Base-by-base conservation (phyloP, 2,113 vertebrate genomes). In the Paratilapia polleni region DNA sequence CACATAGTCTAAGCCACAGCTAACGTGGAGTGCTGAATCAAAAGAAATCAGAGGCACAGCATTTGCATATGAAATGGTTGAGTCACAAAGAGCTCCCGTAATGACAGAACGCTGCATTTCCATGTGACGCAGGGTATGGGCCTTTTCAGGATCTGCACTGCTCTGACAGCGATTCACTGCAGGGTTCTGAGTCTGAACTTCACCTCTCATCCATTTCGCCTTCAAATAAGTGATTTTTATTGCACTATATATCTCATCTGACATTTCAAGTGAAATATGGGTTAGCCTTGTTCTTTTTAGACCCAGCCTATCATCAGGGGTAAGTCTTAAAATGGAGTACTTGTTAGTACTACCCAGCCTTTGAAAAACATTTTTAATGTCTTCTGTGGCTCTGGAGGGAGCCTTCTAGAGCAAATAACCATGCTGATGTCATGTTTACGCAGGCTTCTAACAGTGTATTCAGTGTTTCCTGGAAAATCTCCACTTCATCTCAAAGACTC, bases 31-130 rank as follows among this genome's bases (percentile, higher is more conserved):
- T 73, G 92, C 70, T 8, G 77, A 95, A 95, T 94, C 94, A 95
- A 96, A 96, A 93, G 91, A 84, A 94, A 93, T 91, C 89, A 83
- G 80, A 94, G 75, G 88, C 85, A 61, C 54, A 28, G 31, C 78
- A 95, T 96, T 94, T 93, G 87, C 95, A 95, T 95, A 87, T 95
- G 91, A 96, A 96, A 94, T 94, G 87, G 24, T 82, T 88, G 79
- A 77, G 83, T 93, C 90, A 92, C 93, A 96, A 95, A 93, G 94
- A 90, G 92, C 81, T 61, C 63, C 60, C 0, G 41, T 89, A 88
- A 89, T 87, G 87, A 90, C 92, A 89, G 76, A 79, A 78, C 74
- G 1, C 41, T 47, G 84, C 76, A 77, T 91, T 93, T 91, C 85
- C 83, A 87, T 93, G 87, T 89, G 89, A 89, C 14, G 85, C 91